A percentile compares a stretch with the other conserved stretches of the same genome.
Conservation (phyloP, 2,113 vertebrate species). For the Castor canadensis region DNA sequence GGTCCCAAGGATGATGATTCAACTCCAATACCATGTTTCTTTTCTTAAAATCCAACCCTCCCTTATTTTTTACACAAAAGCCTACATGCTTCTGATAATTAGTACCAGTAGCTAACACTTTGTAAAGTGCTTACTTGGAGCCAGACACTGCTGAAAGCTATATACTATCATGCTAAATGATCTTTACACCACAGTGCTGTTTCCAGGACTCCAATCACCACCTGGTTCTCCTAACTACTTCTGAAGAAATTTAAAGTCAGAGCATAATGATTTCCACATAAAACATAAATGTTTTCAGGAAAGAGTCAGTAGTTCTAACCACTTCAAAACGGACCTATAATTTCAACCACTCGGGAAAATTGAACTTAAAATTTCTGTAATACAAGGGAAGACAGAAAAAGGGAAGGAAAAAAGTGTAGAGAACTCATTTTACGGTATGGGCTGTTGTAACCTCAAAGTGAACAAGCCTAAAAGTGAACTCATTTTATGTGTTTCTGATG, state of each 20-base stretch:
- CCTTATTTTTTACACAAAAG: neutral
- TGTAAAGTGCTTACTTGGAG: neutral
- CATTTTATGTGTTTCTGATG: neutral
- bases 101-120: neutral
- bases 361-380: slow-evolving; percentile 15
- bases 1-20: neutral
- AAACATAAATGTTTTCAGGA: slow-evolving; percentile 8
- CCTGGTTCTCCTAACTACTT: neutral
- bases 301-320: neutral
- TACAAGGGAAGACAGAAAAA: neutral
- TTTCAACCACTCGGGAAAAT: neutral
- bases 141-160: neutral
- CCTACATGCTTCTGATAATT: neutral
- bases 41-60: neutral
- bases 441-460: neutral
- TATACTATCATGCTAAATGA: neutral
- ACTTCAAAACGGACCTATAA: neutral
- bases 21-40: too few relatives aligned
- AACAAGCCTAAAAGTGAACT: too few relatives aligned
- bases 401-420: neutral
- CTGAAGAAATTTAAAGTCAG: neutral
- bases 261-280: neutral
- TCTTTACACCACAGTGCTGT: neutral
- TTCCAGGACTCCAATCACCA: neutral
- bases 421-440: neutral